These are phyloP conservation scores for Cydia splendana DNA, from an alignment of 1,140 invertebrate species.

Conservation along the genomic window DNA sequence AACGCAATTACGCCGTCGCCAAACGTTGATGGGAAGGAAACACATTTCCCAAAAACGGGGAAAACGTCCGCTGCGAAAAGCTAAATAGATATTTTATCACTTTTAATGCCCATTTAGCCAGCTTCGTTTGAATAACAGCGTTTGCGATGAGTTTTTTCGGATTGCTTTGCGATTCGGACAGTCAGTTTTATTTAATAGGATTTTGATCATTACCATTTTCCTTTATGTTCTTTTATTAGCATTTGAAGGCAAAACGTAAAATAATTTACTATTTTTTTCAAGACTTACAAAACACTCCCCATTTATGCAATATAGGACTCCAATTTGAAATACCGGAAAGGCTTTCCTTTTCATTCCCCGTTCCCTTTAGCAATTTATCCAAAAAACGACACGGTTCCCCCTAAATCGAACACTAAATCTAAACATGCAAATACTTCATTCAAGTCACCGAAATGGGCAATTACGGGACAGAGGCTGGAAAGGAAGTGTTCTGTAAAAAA, in stretches of 20 bases:
- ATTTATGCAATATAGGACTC: background rate
- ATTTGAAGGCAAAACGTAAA: background rate
- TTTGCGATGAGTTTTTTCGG: slow-evolving; percentile 31
- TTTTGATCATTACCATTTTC: slow-evolving; percentile 2
- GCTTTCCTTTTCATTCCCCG: background rate
- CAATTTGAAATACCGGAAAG: slow-evolving; percentile 16
- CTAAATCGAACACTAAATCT: slow-evolving; percentile 33
- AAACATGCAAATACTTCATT: slow-evolving; percentile 31
- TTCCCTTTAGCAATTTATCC: slow-evolving; percentile 28
- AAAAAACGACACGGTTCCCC: slow-evolving; percentile 23
- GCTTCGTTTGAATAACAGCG: slow-evolving; percentile 55
- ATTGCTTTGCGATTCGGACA: slow-evolving; percentile 20
- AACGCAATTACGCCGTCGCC: slow-evolving; percentile 65
- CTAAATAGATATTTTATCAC: slow-evolving; percentile 78
- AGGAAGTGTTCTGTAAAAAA: slow-evolving; percentile 34
- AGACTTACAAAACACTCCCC: background rate
- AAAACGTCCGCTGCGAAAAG: slow-evolving; percentile 62
- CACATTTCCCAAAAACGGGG: slow-evolving; percentile 54
- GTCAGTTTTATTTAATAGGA: slow-evolving; percentile 1
- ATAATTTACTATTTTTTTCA: background rate
- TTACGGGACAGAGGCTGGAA: slow-evolving; percentile 8
- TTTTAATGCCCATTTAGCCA: slow-evolving; percentile 72
- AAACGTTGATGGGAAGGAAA: slow-evolving; percentile 63
- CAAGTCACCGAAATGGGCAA: slow-evolving; percentile 32
- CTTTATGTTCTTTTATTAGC: background rate